phyloP scores from a whole-genome alignment of 1,140 invertebrate genomes.

The Bathynomus jamesi region DNA sequence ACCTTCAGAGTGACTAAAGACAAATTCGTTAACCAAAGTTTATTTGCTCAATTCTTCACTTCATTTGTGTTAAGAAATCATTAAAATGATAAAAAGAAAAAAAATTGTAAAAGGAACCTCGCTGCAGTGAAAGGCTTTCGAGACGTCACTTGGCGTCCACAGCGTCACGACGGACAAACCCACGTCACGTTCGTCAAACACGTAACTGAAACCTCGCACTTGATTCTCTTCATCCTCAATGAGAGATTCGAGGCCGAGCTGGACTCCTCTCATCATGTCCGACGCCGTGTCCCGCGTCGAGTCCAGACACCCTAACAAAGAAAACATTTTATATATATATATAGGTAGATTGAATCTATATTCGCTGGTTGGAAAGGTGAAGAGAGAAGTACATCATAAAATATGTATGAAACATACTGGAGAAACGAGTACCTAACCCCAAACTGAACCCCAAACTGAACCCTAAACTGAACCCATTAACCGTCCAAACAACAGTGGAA shows the following conservation, averaged over 20 bases:
- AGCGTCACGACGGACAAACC: slow-evolving; percentile 70
- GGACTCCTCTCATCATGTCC: slow-evolving; percentile 58
- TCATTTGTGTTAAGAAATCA: too few species aligned
- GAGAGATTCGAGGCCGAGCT: slow-evolving; percentile 61
- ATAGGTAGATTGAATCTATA: neutral
- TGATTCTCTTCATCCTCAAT: slow-evolving; percentile 64
- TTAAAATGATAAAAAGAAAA: too few species aligned
- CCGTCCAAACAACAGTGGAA: too few species aligned
- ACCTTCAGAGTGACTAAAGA: too few species aligned
- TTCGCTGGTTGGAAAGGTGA: neutral
- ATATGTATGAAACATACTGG: too few species aligned
- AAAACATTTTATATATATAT: slow-evolving; percentile 16
- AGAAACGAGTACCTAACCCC: too few species aligned
- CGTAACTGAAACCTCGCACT: slow-evolving; percentile 50
- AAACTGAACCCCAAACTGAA: too few species aligned
- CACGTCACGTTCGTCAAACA: slow-evolving; percentile 74
- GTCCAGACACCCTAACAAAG: slow-evolving; percentile 53
- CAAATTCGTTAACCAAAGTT: too few species aligned
- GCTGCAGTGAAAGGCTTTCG: slow-evolving; percentile 55
- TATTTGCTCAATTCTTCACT: too few species aligned
- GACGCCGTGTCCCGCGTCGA: slow-evolving; percentile 56
- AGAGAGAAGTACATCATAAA: slow-evolving; percentile 55
- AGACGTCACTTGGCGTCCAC: slow-evolving; percentile 69
- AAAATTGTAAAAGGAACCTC: slow-evolving; percentile 49
- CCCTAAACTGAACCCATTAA: too few species aligned